Percentiles rank a stretch among this genome's conserved stretches.
These are phyloP conservation scores for Mus pahari DNA, from an alignment of 2,113 vertebrate species.

Conservation along the genomic window DNA sequence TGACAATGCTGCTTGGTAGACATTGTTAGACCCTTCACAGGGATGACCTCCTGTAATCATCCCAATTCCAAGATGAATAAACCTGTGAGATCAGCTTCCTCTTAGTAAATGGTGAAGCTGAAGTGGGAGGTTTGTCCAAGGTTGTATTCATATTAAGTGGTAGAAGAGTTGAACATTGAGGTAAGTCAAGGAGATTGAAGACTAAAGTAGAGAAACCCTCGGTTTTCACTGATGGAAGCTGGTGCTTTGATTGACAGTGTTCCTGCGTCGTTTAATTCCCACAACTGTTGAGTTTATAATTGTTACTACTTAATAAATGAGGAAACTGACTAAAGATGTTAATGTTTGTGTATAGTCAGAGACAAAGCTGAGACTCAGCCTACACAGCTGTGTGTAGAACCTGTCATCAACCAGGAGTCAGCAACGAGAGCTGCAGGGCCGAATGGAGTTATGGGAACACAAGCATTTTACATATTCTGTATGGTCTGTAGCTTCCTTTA, in stretches of 20 bases:
- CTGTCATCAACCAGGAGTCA: neutral
- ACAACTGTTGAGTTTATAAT: neutral
- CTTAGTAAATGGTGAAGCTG: slow-evolving; percentile 28
- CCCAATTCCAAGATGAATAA: neutral
- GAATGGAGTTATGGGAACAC: neutral
- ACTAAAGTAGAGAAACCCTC: neutral
- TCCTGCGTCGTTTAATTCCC: neutral
- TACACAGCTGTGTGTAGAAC: neutral
- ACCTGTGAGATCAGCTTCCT: neutral
- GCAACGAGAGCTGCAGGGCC: too few species aligned
- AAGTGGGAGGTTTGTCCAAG: neutral
- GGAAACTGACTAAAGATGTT: neutral
- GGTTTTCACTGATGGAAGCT: neutral
- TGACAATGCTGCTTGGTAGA: neutral
- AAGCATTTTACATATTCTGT: neutral
- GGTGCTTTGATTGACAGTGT: neutral
- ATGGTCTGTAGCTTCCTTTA: neutral
- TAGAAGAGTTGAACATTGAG: slow-evolving; percentile 11
- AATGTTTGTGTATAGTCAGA: neutral
- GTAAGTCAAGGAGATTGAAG: slow-evolving; percentile 4
- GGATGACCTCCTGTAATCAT: neutral
- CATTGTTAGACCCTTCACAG: neutral
- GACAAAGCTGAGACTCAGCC: neutral
- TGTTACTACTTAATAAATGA: neutral
- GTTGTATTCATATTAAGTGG: neutral